Evolutionary conservation across 2,797 vertebrate species (phyloP), one percentile per base, ranked within the genome.

Genomic region (Intellagama lesueurii): DNA sequence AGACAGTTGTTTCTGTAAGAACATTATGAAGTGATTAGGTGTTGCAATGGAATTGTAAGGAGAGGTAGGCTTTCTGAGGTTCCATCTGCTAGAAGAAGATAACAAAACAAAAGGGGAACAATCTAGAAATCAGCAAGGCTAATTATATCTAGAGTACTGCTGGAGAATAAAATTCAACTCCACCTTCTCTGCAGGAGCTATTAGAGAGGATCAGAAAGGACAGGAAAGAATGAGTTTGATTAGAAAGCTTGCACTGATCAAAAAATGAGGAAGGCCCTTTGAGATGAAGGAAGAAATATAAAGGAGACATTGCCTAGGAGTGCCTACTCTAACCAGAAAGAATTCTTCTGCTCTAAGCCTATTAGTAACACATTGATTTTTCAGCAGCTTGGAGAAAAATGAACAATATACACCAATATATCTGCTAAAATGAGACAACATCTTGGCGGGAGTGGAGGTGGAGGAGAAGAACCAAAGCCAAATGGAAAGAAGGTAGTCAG

Each of bases 341-440:
- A 69, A 69, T 68, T 72, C 64, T 66, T 64, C 22, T 68, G 68
- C 40, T 69, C 66, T 73, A 40, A 83, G 30, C 52, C 14, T 76
- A 68, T 49, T 79, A 79, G 77, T 79, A 82, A 49, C 35, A 16
- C 35, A 86, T 77, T 77, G 75, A 78, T 86, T 81, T 75, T 86
- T 40, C 17, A 72, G 5, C 32, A 87, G 40, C 26, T 73, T 68
- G 30, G 40, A 72, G 16, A 68, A 32, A 66, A 69, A 32, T 66
- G 26, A 49, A 79, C 5, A 26, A 64, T 73, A 81, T 47, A 22
- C 30, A 3, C 83, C 49, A 73, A 40, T 68, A 28, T 12, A 44
- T 66, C 66, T 82, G 22, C 60, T 66, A 82, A 82, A 82, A 68
- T 40, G 30, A 81, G 7, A 80, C 49, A 12, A 64, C 9, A 24